Base-by-base conservation (phyloP, 2,113 vertebrate genomes). In the Melanerpes aurifrons region DNA sequence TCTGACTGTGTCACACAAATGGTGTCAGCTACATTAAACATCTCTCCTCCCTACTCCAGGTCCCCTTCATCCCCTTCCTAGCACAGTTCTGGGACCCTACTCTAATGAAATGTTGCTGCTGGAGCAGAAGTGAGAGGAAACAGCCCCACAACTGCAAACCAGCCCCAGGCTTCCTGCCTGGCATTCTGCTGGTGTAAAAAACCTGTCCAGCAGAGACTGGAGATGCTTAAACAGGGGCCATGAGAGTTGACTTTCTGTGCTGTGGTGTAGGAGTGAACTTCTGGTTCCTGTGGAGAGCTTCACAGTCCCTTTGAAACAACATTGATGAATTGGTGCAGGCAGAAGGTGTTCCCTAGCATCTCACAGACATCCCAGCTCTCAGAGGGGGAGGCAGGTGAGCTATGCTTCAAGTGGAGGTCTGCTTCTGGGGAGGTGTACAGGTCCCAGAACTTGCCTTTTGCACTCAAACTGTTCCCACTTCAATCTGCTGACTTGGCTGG, bases 201-300 rank as follows among this genome's bases (percentile, higher is more conserved):
- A 12, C 48, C 20, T 58, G 16, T 31, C 26, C 6, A 24, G 61
- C 40, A 68, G 72, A 54, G 82, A 15, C 70, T 77, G 76, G 66
- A 58, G 62, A 3, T 50, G 17, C 40, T 66, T 18, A 9, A 54
- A 22, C 1, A 0, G 6, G 15, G 32, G 21, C 25, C 14, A 12
- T 10, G 15, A 58, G 61, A 0, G 0, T 37, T 56, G 13, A 10
- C 28, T 37, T 29, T 9, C 1, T 0, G 58, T 78, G 76, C 25
- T 48, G 43, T 10, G 29, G 26, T 50, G 66, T 31, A n/a, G 48
- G 58, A 48, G 73, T 59, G 21, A 28, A 82, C 7, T 80, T 58
- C 3, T 40, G 10, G 10, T 24, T 72, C 75, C 59, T 74, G 18
- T n/a, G 77, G 24, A 32, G 56, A 63, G 29, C 14, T 59, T 40